Evolutionary conservation across 1,140 invertebrate genomes (phyloP).

Genomic region (Drosophila navojoa): DNA sequence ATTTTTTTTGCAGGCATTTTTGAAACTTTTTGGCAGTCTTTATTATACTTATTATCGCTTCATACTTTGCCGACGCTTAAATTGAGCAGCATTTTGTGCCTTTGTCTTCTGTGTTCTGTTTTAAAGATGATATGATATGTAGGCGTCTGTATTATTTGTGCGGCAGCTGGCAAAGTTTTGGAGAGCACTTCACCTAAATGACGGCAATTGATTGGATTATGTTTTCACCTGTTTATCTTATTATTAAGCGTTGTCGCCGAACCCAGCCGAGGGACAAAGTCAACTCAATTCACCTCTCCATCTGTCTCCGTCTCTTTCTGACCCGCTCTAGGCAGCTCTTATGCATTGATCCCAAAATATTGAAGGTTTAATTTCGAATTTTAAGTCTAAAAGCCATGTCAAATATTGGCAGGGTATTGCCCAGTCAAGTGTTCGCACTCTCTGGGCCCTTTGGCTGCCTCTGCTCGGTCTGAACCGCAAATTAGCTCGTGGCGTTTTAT

Average conservation of each 20-base stretch:
- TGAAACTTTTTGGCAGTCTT: constrained; percentile 75
- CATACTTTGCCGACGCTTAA: constrained; percentile 58
- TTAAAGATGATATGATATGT: constrained; percentile 15
- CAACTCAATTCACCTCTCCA: no score
- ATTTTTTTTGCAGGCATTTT: constrained; percentile 53
- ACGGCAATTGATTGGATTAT: constrained; percentile 49
- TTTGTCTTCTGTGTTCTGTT: constrained; percentile 12
- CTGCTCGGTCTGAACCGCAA: constrained; percentile 6
- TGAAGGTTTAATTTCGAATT: no score
- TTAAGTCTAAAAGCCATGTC: no score
- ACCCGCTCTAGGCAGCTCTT: background rate
- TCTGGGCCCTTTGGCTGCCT: background rate
- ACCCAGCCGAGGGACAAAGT: no score
- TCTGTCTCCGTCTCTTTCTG: no score
- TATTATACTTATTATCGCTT: constrained; percentile 81
- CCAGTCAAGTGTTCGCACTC: background rate
- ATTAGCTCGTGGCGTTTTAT: background rate
- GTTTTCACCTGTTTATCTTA: constrained; percentile 41
- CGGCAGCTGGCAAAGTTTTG: constrained; percentile 33
- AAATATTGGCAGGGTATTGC: background rate
- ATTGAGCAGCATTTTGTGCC: constrained; percentile 53
- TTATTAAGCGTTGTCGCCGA: constrained; percentile 1
- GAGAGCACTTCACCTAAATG: constrained; percentile 38
- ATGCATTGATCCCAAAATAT: background rate
- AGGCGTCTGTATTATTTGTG: constrained; percentile 1